Conservation (phyloP, 2,888 invertebrate genomes). For the Eumerus sabulonum region DNA sequence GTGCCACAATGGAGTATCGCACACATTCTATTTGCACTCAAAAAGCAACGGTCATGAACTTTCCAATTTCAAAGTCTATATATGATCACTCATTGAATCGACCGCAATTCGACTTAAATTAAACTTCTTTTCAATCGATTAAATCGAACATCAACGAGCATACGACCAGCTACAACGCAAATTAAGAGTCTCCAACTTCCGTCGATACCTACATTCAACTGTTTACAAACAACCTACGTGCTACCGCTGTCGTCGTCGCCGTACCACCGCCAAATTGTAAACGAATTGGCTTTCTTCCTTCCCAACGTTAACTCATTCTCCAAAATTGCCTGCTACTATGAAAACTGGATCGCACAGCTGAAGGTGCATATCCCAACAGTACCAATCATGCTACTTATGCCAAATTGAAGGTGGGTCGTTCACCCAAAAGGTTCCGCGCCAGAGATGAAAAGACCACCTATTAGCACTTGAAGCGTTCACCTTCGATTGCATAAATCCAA, state of each 20-base stretch:
- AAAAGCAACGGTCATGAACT: conserved; percentile 3
- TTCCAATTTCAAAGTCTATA: neutral
- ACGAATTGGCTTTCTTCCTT: conserved; percentile 26
- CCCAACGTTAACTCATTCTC: conserved; percentile 33
- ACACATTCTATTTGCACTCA: neutral
- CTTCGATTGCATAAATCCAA: conserved; percentile 60
- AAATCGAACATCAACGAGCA: too few relatives aligned
- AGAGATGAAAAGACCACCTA: conserved; percentile 28
- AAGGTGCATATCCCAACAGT: conserved; percentile 16
- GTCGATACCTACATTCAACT: too few relatives aligned
- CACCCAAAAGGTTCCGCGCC: conserved; percentile 47
- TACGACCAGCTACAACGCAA: too few relatives aligned
- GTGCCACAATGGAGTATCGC: too few relatives aligned
- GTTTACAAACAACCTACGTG: neutral
- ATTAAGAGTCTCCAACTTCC: too few relatives aligned
- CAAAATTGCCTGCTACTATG: conserved; percentile 42
- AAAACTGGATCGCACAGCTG: conserved; percentile 24
- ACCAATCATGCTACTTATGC: conserved; percentile 12
- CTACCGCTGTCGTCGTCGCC: neutral
- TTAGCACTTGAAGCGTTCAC: conserved; percentile 49
- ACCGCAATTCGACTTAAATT: neutral
- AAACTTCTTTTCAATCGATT: conserved; percentile 1
- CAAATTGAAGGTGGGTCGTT: conserved; percentile 63
- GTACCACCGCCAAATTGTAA: conserved; percentile 45
- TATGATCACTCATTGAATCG: neutral